Percentiles rank a stretch among this genome's conserved stretches.
Conservation (phyloP, 2,113 vertebrate genomes). For the Callorhinus ursinus region DNA sequence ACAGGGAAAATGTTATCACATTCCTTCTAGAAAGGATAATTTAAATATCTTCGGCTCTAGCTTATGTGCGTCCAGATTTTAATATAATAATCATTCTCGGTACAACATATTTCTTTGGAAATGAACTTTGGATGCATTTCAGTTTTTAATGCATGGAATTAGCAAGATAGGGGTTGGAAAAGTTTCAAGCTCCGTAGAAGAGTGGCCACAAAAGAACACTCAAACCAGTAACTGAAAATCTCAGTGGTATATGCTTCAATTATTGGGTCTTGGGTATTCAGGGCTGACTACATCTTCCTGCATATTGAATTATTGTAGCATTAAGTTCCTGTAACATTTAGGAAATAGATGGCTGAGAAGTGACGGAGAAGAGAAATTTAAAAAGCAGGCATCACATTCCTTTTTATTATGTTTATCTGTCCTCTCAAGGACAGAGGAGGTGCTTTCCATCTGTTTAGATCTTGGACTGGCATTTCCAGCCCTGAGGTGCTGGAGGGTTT, state of each 20-base stretch:
- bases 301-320: slow-evolving; percentile 74
- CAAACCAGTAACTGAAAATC: slow-evolving; percentile 53
- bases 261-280: slow-evolving; percentile 32
- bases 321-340: slow-evolving; percentile 70
- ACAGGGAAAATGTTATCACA: slow-evolving; percentile 23
- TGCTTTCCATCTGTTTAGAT: slow-evolving; percentile 70
- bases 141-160: slow-evolving; percentile 58
- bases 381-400: slow-evolving; percentile 70
- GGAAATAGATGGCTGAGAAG: slow-evolving; percentile 65
- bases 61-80: slow-evolving; percentile 29
- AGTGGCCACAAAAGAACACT: slow-evolving; percentile 56
- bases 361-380: slow-evolving; percentile 69
- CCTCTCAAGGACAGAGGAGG: slow-evolving; percentile 62
- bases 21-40: not conserved
- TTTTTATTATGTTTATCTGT: slow-evolving; percentile 77
- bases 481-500: not conserved
- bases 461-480: slow-evolving; percentile 17
- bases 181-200: slow-evolving; percentile 40
- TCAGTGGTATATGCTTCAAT: slow-evolving; percentile 35
- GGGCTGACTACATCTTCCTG: slow-evolving; percentile 58
- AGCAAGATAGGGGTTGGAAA: slow-evolving; percentile 41
- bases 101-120: slow-evolving; percentile 57
- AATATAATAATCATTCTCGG: slow-evolving; percentile 34
- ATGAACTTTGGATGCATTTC: slow-evolving; percentile 58
- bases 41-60: not conserved